Evolutionary conservation across 2,797 vertebrate genomes (phyloP), one percentile per base, ranked within the genome.

Genomic region (Lutjanus argentimaculatus): DNA sequence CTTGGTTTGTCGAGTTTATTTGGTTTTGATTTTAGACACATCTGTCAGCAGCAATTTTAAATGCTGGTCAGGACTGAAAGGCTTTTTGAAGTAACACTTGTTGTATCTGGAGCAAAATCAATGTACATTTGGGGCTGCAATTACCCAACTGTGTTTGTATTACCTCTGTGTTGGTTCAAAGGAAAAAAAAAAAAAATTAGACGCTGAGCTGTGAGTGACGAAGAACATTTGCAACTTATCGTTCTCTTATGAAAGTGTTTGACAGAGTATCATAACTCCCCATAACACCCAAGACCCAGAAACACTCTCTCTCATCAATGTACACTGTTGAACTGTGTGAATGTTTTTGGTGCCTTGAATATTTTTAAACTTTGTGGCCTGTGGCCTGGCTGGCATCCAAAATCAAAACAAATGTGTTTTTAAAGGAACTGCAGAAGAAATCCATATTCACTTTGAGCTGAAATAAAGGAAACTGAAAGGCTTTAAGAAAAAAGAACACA

Each of bases 341-440:
- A 16, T 21, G 49, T 64, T 75, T 62, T 21, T 45, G 17, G 42
- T 52, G 7, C 4, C 6, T 25, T 65, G 25, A 40, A 17, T 65
- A 48, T 48, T 62, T 49, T 57, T 75, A 6, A 19, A 67, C 77
- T n/a, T 9, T 72, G 62, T 30, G 45, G 73, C 46, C 46, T 53
- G 67, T 40, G 66, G 68, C 40, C 22, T 72, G 17, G 67, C 53
- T 16, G 62, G 9, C 42, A 2, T 70, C 77, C 77, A 85, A 25
- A 69, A 49, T 45, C 36, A 19, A 83, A 86, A 87, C 72, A 78
- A 66, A 76, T 55, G 36, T 6, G 25, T 16, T 72, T 83, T 77
- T 51, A 77, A 76, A 48, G 14, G 36, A 69, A 14, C 3, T 15
- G 56, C 46, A 56, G 49, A 75, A 61, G 17, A 67, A 16, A 79